These are phyloP conservation scores for Spea hammondii DNA, from an alignment of 2,797 vertebrate species.

Conservation along the genomic window DNA sequence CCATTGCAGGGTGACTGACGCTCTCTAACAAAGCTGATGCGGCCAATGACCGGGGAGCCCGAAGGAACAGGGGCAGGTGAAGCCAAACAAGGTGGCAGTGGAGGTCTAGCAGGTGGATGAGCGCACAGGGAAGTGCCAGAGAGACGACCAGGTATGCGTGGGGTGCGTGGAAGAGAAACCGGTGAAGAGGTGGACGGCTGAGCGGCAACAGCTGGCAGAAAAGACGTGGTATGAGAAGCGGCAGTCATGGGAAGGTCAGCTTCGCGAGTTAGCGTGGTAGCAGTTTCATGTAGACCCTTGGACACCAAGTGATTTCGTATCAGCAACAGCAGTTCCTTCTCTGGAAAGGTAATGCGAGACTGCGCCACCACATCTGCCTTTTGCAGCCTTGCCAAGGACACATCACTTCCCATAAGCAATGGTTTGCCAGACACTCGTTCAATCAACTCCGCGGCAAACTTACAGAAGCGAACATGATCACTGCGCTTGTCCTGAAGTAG, in stretches of 20 bases:
- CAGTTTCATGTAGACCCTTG: conserved; percentile 91
- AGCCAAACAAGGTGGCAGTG: conserved; percentile 74
- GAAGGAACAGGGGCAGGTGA: conserved; percentile 64
- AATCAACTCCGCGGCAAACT: conserved; percentile 92
- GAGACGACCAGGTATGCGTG: conserved; percentile 82
- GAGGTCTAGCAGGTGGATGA: conserved; percentile 77
- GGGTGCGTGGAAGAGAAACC: conserved; percentile 83
- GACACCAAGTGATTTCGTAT: conserved; percentile 95
- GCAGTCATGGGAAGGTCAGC: conserved; percentile 93
- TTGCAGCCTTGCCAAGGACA: conserved; percentile 92
- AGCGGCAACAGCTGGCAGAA: conserved; percentile 72
- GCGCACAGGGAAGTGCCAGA: conserved; percentile 64
- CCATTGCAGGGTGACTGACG: conserved; percentile 80
- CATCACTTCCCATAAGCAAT: conserved; percentile 89
- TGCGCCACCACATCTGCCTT: conserved; percentile 95
- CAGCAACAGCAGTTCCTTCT: conserved; percentile 94
- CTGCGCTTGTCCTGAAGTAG: conserved; percentile 98
- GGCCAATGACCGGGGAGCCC: conserved; percentile 85
- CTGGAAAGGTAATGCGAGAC: conserved; percentile 91
- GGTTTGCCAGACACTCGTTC: conserved; percentile 96
- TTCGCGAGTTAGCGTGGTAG: conserved; percentile 86
- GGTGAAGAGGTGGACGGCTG: conserved; percentile 72
- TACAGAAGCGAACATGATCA: conserved; percentile 97
- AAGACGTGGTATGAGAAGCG: conserved; percentile 78
- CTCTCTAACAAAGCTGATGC: conserved; percentile 93